Evolutionary conservation across 2,888 invertebrate species (phyloP).

Genomic region (Athalia rosae): DNA sequence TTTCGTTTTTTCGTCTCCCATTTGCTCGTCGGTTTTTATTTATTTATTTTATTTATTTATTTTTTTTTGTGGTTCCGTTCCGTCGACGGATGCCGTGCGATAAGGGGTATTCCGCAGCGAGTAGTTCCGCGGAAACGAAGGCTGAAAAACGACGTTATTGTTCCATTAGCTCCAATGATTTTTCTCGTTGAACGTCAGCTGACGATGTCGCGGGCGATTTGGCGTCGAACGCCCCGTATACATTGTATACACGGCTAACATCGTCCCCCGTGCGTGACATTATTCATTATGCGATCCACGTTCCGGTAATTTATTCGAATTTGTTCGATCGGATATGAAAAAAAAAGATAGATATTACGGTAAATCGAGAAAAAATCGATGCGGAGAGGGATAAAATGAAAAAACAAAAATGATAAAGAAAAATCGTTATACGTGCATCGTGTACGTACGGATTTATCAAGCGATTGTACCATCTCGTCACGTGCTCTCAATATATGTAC

Average conservation of each 20-base stretch:
- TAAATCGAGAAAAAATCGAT: conserved; percentile 18
- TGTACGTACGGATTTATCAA: too few species aligned
- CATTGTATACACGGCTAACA: neutral
- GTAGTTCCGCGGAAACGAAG: too few species aligned
- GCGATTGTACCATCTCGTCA: too few species aligned
- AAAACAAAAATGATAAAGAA: neutral
- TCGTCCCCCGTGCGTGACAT: neutral
- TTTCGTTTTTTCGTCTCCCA: neutral
- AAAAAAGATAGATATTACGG: conserved; percentile 4
- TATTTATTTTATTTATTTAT: too few species aligned
- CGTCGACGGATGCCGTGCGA: too few species aligned
- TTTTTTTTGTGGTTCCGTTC: too few species aligned
- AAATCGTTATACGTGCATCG: neutral
- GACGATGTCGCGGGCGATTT: neutral
- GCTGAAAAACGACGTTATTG: too few species aligned
- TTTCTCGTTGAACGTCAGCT: too few species aligned
- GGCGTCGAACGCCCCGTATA: neutral
- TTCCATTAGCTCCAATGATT: too few species aligned
- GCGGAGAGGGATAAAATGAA: neutral
- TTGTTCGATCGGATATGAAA: conserved; percentile 2
- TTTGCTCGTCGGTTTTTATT: neutral
- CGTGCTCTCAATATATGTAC: too few species aligned
- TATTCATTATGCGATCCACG: neutral
- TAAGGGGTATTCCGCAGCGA: too few species aligned
- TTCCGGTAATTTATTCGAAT: conserved; percentile 1